phyloP scores from a whole-genome alignment of 2,888 invertebrate genomes.

The Drosophila cracens region DNA sequence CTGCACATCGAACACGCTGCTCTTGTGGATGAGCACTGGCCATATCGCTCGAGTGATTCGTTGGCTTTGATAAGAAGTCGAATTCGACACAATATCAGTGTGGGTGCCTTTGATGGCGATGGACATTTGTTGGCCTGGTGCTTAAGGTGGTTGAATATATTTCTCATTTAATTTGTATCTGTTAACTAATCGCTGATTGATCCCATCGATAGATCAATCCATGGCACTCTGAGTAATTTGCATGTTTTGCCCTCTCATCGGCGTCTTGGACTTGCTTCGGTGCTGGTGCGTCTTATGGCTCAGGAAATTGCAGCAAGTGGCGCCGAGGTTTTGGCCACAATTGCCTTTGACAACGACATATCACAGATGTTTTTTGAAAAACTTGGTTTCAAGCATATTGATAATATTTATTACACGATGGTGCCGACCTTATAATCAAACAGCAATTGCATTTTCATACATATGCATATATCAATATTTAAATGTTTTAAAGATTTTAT shows the following conservation, averaged over 20 bases:
- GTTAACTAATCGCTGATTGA: not conserved
- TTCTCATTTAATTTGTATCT: not conserved
- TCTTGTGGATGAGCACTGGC: conserved; percentile 24
- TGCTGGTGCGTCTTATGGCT: conserved; percentile 31
- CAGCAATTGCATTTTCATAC: not conserved
- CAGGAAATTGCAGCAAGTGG: conserved; percentile 26
- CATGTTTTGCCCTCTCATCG: conserved; percentile 13
- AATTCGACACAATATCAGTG: conserved; percentile 15
- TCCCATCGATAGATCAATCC: conserved; percentile 6
- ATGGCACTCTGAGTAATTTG: conserved; percentile 28
- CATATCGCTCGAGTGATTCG: conserved; percentile 19
- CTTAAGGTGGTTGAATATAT: conserved; percentile 6
- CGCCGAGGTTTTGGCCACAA: conserved; percentile 31
- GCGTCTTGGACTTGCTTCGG: conserved; percentile 28
- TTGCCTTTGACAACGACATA: conserved; percentile 19
- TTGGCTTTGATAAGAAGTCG: conserved; percentile 16
- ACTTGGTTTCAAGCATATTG: conserved; percentile 28
- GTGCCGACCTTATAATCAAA: conserved; percentile 14
- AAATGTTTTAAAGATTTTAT: not conserved
- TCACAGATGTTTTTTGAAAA: conserved; percentile 28
- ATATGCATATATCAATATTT: conserved; percentile 1
- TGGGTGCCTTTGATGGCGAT: conserved; percentile 23
- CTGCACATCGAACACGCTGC: conserved; percentile 17
- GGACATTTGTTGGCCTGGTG: conserved; percentile 29
- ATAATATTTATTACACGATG: conserved; percentile 23